Base-by-base conservation (phyloP, 1,140 invertebrate genomes). In the Diachasma alloeum region DNA sequence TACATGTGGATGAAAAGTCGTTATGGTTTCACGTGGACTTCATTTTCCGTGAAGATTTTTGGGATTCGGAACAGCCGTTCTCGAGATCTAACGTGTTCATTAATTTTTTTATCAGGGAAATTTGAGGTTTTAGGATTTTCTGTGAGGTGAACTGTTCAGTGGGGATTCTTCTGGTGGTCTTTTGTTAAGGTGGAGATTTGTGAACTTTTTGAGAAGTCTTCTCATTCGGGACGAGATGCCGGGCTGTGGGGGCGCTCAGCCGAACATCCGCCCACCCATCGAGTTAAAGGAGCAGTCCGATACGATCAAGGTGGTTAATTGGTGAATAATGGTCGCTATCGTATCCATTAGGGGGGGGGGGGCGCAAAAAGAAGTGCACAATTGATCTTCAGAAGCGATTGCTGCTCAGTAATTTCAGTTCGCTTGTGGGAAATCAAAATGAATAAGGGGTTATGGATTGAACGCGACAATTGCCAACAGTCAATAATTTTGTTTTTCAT, bases 211-310 rank as follows among this genome's bases (percentile, higher is more conserved):
- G 4, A 4, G 1, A 42, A 42, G 15, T 56, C 19, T 56, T 56
- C 6, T 63, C 10, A 63, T 24, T 80, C 1, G 24, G 59, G 59
- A 80, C 80, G 77, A 83, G 74, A 87, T 94, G 93, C 91, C 93
- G 82, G 91, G 90, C 81, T 93, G 92, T 86, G 91, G 92, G 85
- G 91, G 91, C 83, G 93, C 93, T 85, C 93, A 93, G 85, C 85
- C 92, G 76, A 93, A 93, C 24, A 92, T 96, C 75, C 91, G 93
- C 80, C 91, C 93, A 76, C 95, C 95, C 67, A 94, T 96, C 84
- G 93, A 94, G 86, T 89, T 95, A 70, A 92, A 84, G 83, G 92
- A 93, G 79, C 95, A 96, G 85, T 96, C 95, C 63, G 95, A 96
- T 83, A 86, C 92, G 79, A 88, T 95, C 72, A 95, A 94, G 94